These are phyloP conservation scores for Syngnathoides biaculeatus DNA, from an alignment of 2,113 vertebrate species.

Conservation along the genomic window DNA sequence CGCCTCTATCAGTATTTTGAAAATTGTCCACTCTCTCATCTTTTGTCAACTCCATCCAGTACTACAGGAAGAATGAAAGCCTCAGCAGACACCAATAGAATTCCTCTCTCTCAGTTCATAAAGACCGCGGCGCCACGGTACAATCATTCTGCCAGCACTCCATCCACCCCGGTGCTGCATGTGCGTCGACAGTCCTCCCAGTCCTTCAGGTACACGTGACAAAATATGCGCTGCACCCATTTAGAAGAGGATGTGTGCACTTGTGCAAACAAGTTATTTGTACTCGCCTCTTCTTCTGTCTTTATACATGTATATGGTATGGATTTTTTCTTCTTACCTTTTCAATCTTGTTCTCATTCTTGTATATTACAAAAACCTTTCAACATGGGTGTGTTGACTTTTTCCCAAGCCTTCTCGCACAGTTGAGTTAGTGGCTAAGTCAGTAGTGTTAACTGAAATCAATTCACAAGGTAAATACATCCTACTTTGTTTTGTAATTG, in stretches of 20 bases:
- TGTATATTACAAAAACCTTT: too few relatives aligned
- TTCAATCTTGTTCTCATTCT: too few relatives aligned
- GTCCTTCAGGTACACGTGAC: constrained; percentile 74
- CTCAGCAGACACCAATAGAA: constrained; percentile 46
- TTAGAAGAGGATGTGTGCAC: not conserved
- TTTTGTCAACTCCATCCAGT: constrained; percentile 50
- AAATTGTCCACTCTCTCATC: not conserved
- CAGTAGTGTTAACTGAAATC: too few relatives aligned
- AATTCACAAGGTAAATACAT: too few relatives aligned
- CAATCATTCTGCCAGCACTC: constrained; percentile 75
- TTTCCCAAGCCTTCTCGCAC: too few relatives aligned
- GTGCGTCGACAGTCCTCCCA: constrained; percentile 77
- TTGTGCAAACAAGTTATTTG: too few relatives aligned
- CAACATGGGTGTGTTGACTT: too few relatives aligned
- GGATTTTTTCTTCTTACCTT: too few relatives aligned
- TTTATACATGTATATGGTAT: too few relatives aligned
- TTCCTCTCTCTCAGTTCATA: constrained; percentile 64
- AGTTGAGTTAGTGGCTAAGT: too few relatives aligned
- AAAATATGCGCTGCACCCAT: not conserved
- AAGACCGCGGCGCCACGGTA: constrained; percentile 64
- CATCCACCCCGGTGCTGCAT: constrained; percentile 80
- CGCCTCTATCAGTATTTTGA: not conserved
- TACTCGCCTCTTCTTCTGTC: too few relatives aligned
- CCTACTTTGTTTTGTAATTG: too few relatives aligned
- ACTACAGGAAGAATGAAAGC: constrained; percentile 68